Percentiles rank a stretch among this genome's conserved stretches.
Evolutionary conservation across 92 coral and sea anemone species (phyloP).

Genomic region (Heliopora coerulea): DNA sequence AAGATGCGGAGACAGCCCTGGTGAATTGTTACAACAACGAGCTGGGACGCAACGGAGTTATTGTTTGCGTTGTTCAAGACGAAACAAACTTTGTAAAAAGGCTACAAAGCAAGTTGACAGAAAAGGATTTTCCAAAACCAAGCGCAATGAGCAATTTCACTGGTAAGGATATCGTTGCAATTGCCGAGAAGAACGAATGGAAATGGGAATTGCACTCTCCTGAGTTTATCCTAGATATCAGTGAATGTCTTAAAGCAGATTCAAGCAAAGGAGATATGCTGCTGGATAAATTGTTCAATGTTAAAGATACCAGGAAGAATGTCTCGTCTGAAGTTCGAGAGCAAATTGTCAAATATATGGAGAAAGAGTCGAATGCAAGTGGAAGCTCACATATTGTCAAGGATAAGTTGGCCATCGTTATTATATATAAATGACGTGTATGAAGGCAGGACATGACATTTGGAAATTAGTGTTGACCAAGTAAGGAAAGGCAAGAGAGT

Average conservation of each 20-base stretch:
- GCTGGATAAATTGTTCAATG: constrained; percentile 29
- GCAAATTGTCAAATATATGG: constrained; percentile 74
- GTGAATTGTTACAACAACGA: constrained; percentile 45
- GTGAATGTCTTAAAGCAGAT: constrained; percentile 47
- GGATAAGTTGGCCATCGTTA: constrained; percentile 38
- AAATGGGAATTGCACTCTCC: constrained; percentile 48
- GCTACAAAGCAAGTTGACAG: constrained; percentile 43
- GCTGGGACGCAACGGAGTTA: constrained; percentile 50
- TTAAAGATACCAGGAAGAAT: constrained; percentile 29
- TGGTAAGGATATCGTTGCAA: constrained; percentile 48
- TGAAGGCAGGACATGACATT: too few relatives aligned
- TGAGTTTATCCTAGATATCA: constrained; percentile 48
- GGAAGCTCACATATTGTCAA: constrained; percentile 14
- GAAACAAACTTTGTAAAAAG: constrained; percentile 37
- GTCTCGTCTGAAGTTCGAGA: constrained; percentile 25
- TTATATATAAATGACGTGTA: constrained; percentile 27
- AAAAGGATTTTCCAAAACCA: constrained; percentile 33
- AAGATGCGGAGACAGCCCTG: constrained; percentile 52
- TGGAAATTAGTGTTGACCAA: too few relatives aligned
- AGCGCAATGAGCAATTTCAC: constrained; percentile 33
- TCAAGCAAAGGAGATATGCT: constrained; percentile 33
- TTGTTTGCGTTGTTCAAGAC: constrained; percentile 54
- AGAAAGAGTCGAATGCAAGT: constrained; percentile 66
- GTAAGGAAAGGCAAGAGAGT: too few relatives aligned
- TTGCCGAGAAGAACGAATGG: constrained; percentile 53